Percentiles rank a stretch among this genome's conserved stretches.
Evolutionary conservation across 2,888 invertebrate genomes (phyloP).

Genomic region (Chrysotoxum bicinctum): DNA sequence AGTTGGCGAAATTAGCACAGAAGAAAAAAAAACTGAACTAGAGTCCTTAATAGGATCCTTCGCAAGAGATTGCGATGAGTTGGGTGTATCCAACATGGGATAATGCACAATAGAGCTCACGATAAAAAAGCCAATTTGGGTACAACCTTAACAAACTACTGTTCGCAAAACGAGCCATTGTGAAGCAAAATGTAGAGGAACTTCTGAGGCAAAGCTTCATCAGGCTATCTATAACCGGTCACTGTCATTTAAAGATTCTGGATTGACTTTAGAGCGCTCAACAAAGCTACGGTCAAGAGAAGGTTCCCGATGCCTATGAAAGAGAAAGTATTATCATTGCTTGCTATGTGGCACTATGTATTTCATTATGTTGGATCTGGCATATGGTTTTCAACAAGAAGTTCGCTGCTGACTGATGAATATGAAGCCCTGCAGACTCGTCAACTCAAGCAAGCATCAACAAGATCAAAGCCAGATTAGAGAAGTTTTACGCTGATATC

Average conservation of each 20-base stretch:
- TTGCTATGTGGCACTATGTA: background rate
- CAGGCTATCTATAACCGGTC: background rate
- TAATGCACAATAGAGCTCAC: background rate
- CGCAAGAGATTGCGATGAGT: background rate
- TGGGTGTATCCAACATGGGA: background rate
- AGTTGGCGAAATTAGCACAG: background rate
- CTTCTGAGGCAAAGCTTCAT: slow-evolving; percentile 1
- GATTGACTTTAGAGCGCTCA: slow-evolving; percentile 17
- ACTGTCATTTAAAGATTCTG: slow-evolving; percentile 25
- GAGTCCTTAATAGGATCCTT: background rate
- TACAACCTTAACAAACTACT: slow-evolving; percentile 14
- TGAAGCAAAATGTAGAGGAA: slow-evolving; percentile 15
- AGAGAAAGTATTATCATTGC: background rate
- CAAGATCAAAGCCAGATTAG: too few species aligned
- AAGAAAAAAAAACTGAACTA: background rate
- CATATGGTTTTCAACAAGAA: too few species aligned
- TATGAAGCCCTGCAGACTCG: too few species aligned
- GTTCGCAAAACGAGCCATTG: background rate
- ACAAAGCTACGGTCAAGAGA: background rate
- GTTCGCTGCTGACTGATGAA: too few species aligned
- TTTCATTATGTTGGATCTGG: too few species aligned
- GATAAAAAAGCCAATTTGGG: background rate
- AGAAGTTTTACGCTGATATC: too few species aligned
- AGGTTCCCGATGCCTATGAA: background rate
- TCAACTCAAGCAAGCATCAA: too few species aligned